Base-by-base conservation (phyloP, 1,140 invertebrate genomes). In the Dinothrombium tinctorium region DNA sequence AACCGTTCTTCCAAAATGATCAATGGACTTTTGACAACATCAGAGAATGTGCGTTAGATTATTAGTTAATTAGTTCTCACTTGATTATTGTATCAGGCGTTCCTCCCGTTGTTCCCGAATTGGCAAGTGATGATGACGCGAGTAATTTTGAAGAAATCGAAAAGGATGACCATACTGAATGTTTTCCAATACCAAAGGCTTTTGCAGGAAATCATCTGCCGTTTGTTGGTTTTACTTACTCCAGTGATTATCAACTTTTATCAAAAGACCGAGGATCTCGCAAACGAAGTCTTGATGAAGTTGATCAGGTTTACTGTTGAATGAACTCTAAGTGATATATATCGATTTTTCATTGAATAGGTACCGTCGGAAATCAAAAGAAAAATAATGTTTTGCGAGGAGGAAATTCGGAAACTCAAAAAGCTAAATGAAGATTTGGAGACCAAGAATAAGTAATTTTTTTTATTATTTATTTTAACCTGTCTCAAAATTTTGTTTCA, bases 171-270 rank as follows among this genome's bases (percentile, higher is more conserved):
- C 68, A 75, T 1, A 77, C 84, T 53, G 83, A 92, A 57, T 74
- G 41, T 33, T 98, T 98, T 62, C 81, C 89, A 8, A 68, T 78
- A 42, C 84, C 89, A 21, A 96, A 94, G 65, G 82, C 84, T 24
- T 98, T 98, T 63, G 83, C 83, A 41, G 94, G 87, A 31, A 95
- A 98, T 64, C 89, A 98, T 63, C 63, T 99, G 45, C 89, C 92
- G 14, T 99, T 99, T 63, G 82, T 98, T 42, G 89, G 92, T 7
- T 99, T 99, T 56, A 96, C 92, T 0, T 98, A 92, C 56, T 86
- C 81, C 33, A 76, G 36, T 36, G 45, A 46, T 43, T 37, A 46
- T 41, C 35, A 44, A 24, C 20, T 46, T 26, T 29, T 46, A 26
- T 38, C 37, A 28, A 28, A 7, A 28, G n/a, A 28, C 8, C 12